Evolutionary conservation across 2,113 vertebrate genomes (phyloP).

Genomic region (Tiliqua scincoides): DNA sequence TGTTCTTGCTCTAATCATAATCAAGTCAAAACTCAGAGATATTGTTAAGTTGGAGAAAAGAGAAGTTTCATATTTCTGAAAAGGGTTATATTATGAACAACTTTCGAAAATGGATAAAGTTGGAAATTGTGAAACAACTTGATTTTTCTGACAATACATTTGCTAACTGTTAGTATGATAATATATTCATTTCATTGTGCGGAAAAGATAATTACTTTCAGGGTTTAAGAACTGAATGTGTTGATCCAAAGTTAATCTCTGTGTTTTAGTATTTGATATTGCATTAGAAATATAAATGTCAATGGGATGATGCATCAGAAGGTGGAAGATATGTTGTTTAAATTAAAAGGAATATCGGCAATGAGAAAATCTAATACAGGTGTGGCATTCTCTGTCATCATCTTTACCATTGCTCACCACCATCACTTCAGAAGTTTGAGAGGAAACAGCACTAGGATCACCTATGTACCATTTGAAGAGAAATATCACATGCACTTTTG

Average conservation of each 20-base stretch:
- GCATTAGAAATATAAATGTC: slow-evolving; percentile 72
- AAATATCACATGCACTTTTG: too few relatives aligned
- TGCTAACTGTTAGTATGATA: slow-evolving; percentile 48
- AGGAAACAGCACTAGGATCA: neutral
- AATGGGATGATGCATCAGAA: slow-evolving; percentile 46
- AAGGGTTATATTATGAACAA: slow-evolving; percentile 33
- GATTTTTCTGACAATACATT: slow-evolving; percentile 26
- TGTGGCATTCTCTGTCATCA: neutral
- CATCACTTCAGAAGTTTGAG: neutral
- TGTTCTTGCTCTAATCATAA: neutral
- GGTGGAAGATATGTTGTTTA: slow-evolving; percentile 33
- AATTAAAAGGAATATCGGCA: slow-evolving; percentile 10
- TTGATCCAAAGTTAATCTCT: slow-evolving; percentile 75
- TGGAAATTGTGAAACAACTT: neutral
- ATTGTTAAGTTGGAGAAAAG: neutral
- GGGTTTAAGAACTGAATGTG: slow-evolving; percentile 71
- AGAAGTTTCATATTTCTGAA: neutral
- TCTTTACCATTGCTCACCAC: neutral
- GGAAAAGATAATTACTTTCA: slow-evolving; percentile 76
- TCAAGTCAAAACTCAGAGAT: neutral
- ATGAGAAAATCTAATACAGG: neutral
- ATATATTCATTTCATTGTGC: slow-evolving; percentile 58
- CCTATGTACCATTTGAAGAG: too few relatives aligned
- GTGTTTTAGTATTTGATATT: slow-evolving; percentile 70
- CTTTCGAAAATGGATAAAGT: slow-evolving; percentile 34